These are phyloP conservation scores for Pituophis catenifer DNA, from an alignment of 2,113 vertebrate species.

Conservation along the genomic window DNA sequence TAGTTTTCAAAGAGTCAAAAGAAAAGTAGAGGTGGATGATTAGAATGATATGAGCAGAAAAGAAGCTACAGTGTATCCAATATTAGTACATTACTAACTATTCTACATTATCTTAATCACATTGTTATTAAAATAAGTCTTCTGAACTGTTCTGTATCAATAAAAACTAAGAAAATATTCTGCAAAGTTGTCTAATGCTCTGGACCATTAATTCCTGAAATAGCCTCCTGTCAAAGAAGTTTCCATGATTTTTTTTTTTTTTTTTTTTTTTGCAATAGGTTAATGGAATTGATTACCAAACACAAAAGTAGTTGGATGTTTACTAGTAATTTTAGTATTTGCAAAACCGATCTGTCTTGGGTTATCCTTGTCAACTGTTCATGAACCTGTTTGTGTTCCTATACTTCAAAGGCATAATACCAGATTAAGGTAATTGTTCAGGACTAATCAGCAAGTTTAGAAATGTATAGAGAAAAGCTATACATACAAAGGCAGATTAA, in stretches of 20 bases:
- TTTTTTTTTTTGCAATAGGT: background rate
- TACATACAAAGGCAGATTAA: background rate
- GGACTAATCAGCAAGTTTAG: background rate
- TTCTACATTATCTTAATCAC: background rate
- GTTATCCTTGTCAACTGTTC: background rate
- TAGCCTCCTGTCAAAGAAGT: background rate
- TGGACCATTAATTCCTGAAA: constrained; percentile 9
- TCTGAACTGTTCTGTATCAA: constrained; percentile 17
- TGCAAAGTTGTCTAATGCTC: constrained; percentile 39
- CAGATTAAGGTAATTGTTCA: background rate
- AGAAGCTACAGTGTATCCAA: constrained; percentile 17
- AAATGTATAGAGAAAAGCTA: background rate
- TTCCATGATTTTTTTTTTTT: constrained; percentile 12
- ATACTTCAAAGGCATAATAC: background rate
- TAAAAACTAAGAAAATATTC: constrained; percentile 43
- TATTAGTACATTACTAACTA: constrained; percentile 16
- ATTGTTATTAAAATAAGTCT: constrained; percentile 21
- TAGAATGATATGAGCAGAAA: constrained; percentile 12
- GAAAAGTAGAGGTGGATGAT: constrained; percentile 25
- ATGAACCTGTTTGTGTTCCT: background rate
- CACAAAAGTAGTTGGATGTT: background rate
- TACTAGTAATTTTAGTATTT: background rate
- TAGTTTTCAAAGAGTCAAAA: constrained; percentile 41
- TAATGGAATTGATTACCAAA: background rate
- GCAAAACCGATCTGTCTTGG: background rate